Conservation (phyloP, 2,797 vertebrate genomes). For the Rhinatrema bivittatum region DNA sequence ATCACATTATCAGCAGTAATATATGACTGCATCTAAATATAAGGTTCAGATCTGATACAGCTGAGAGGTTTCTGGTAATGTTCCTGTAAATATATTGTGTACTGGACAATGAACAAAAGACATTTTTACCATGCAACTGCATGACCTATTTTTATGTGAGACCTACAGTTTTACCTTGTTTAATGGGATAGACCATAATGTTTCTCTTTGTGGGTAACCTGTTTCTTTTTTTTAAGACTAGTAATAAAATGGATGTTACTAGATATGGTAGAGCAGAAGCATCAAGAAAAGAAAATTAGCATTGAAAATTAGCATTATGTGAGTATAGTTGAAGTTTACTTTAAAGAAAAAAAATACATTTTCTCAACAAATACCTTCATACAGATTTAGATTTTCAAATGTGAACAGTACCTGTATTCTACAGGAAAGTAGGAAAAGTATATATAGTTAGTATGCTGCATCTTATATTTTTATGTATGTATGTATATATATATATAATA, state of each 20-base stretch:
- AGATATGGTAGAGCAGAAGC: constrained; percentile 45
- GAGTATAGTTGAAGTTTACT: constrained; percentile 1
- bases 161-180: constrained; percentile 63
- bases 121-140: constrained; percentile 60
- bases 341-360: neutral
- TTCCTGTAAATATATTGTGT: constrained; percentile 62
- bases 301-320: neutral
- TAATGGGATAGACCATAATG: constrained; percentile 66
- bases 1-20: constrained; percentile 87
- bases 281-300: constrained; percentile 31
- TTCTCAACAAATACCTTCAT: neutral
- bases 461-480: too few relatives aligned
- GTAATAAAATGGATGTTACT: constrained; percentile 35
- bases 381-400: constrained; percentile 10
- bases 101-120: constrained; percentile 56
- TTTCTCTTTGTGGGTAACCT: constrained; percentile 60
- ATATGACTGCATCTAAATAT: constrained; percentile 85
- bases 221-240: constrained; percentile 51
- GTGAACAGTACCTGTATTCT: neutral
- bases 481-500: too few relatives aligned
- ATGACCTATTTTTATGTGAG: constrained; percentile 73
- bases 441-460: too few relatives aligned
- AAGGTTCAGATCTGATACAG: constrained; percentile 61
- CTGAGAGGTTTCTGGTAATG: constrained; percentile 55
- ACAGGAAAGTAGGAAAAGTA: neutral